These are phyloP conservation scores for Mystacides longicornis DNA, from an alignment of 2,888 invertebrate species.

Conservation along the genomic window DNA sequence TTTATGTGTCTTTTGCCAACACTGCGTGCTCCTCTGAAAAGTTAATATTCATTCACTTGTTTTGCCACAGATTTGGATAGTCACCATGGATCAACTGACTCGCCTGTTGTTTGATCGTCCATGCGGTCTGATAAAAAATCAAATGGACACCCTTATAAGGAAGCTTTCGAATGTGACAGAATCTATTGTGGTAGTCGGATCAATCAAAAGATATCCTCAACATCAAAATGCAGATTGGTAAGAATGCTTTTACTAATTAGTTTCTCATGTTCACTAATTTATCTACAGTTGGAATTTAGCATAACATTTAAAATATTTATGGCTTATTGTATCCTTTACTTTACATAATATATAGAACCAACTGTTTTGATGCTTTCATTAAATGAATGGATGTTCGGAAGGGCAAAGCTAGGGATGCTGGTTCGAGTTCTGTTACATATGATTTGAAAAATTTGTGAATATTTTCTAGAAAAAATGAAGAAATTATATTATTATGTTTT, in stretches of 20 bases:
- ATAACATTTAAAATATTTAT: too few species aligned
- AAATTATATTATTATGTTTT: constrained; percentile 24
- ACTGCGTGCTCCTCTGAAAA: not conserved
- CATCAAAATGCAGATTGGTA: constrained; percentile 53
- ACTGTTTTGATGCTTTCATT: too few species aligned
- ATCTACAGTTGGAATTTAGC: too few species aligned
- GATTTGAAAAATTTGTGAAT: too few species aligned
- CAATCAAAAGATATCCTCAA: constrained; percentile 38
- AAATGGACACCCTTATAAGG: constrained; percentile 62
- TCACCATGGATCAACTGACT: constrained; percentile 75
- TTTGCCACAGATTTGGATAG: constrained; percentile 91
- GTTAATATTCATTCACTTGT: not conserved
- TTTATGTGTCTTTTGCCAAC: not conserved
- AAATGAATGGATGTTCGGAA: too few species aligned
- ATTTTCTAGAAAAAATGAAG: too few species aligned
- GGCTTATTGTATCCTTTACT: too few species aligned
- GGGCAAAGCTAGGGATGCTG: too few species aligned
- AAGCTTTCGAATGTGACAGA: constrained; percentile 68
- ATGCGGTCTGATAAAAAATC: constrained; percentile 65
- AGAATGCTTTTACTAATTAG: too few species aligned
- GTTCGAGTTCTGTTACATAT: too few species aligned
- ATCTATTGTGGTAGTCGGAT: constrained; percentile 67
- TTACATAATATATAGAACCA: too few species aligned
- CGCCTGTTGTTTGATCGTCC: constrained; percentile 77
- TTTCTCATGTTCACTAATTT: too few species aligned